Base-by-base conservation (phyloP, 2,113 vertebrate species). In the Dermatemys mawii region DNA sequence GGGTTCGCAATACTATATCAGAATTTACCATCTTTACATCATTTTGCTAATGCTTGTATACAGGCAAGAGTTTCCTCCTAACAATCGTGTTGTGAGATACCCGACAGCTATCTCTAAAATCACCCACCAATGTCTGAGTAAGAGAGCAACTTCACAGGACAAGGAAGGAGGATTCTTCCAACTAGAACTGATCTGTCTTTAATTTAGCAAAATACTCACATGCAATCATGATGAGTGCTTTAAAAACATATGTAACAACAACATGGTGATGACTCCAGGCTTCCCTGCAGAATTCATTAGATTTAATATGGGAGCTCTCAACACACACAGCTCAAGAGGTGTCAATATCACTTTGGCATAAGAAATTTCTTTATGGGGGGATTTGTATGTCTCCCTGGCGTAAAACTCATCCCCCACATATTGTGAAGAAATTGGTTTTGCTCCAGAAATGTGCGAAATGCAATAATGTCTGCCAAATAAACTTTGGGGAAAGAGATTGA, bases 91-190 rank as follows among this genome's bases (percentile, higher is more conserved):
- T 82, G 55, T 49, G 53, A 38, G 48, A 32, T 84, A 87, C 84
- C 3, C 7, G 17, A 41, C 4, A 14, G 12, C 12, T 78, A 5
- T 78, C 14, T 84, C 73, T 87, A 54, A 86, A 53, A 17, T 51
- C 48, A 53, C 11, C 12, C 41, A 27, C 57, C 21, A 21, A 53
- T 38, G 6, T 91, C 50, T 16, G 54, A 76, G 60, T 11, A 35
- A 10, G 5, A 16, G 53, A 81, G n/a, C 1, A 2, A 1, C 48
- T 80, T 46, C 84, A 87, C 0, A 0, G 27, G 57, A 49, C 6
- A 22, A 54, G 8, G 14, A 41, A 87, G 19, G 9, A 49, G 38
- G 48, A 14, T 86, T 7, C 46, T 76, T 79, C 24, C 11, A 26
- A 8, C 22, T 24, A 86, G 78, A 48, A 83, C 67, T 44, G 13